These are phyloP conservation scores for Sebastes vulpes DNA, from an alignment of 2,797 vertebrate species.

Conservation along the genomic window DNA sequence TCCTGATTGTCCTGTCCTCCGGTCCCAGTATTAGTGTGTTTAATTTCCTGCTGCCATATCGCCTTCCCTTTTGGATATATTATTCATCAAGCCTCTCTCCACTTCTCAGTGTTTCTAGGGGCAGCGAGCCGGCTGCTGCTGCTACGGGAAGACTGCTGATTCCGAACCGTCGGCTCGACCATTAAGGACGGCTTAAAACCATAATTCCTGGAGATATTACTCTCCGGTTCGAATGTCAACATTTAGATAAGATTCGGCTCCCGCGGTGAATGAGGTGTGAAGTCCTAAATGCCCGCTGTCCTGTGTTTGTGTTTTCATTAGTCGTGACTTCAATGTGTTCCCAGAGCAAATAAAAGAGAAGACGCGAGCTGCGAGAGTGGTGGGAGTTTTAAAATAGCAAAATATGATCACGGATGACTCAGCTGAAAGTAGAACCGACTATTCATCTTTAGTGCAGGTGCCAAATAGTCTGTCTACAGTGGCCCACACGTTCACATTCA, in stretches of 20 bases:
- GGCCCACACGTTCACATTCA: constrained; percentile 26
- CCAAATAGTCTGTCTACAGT: neutral
- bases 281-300: constrained; percentile 38
- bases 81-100: constrained; percentile 84
- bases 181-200: constrained; percentile 71
- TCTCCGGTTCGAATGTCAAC: constrained; percentile 79
- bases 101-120: constrained; percentile 66
- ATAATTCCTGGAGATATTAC: constrained; percentile 77
- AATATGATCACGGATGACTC: constrained; percentile 33
- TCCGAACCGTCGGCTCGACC: constrained; percentile 64
- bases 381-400: constrained; percentile 11
- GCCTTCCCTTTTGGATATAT: constrained; percentile 82
- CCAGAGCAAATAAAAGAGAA: constrained; percentile 22
- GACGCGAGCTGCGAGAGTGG: neutral
- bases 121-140: constrained; percentile 32
- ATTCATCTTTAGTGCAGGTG: constrained; percentile 14
- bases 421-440: constrained; percentile 14
- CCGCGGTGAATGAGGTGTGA: constrained; percentile 53
- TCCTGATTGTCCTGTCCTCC: constrained; percentile 78
- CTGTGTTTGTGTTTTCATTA: constrained; percentile 62
- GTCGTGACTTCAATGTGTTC: constrained; percentile 33
- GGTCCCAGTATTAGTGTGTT: constrained; percentile 82
- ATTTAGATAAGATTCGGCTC: constrained; percentile 73
- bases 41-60: constrained; percentile 88
- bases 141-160: constrained; percentile 66